These are phyloP conservation scores for Cyprinodon brontotheroides DNA, from an alignment of 2,113 vertebrate species.

Conservation along the genomic window DNA sequence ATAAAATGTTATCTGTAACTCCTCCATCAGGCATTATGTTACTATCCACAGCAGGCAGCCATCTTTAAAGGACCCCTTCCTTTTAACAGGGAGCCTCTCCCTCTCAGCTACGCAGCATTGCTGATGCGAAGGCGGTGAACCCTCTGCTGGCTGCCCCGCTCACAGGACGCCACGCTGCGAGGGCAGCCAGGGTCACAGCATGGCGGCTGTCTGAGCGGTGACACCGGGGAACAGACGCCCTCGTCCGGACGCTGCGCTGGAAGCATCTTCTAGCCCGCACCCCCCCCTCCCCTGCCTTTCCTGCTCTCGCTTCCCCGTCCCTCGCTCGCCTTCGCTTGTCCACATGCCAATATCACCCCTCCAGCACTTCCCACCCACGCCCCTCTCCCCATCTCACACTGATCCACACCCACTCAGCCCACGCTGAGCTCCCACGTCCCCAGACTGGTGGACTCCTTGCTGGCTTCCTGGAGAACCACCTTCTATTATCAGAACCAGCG, in stretches of 20 bases:
- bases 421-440: constrained; percentile 44
- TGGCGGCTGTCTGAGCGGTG: constrained; percentile 41
- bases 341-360: constrained; percentile 29
- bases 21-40: too few relatives aligned
- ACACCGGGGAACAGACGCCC: constrained; percentile 68
- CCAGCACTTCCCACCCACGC: constrained; percentile 29
- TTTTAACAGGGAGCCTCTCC: too few relatives aligned
- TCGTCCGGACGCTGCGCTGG: constrained; percentile 82
- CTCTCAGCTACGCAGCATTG: too few relatives aligned
- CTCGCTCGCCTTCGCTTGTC: constrained; percentile 22
- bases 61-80: too few relatives aligned
- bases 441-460: constrained; percentile 82
- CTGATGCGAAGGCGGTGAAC: constrained; percentile 58
- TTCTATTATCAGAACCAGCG: constrained; percentile 78
- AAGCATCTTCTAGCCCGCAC: constrained; percentile 80
- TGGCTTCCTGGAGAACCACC: constrained; percentile 79
- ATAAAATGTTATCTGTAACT: too few relatives aligned
- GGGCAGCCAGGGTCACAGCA: not conserved
- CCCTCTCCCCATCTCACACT: constrained; percentile 38
- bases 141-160: too few relatives aligned
- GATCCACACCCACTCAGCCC: constrained; percentile 51
- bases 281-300: constrained; percentile 30
- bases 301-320: constrained; percentile 5
- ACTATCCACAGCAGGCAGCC: too few relatives aligned
- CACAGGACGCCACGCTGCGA: too few relatives aligned